A percentile compares a stretch with the other conserved stretches of the same genome.
phyloP scores from a whole-genome alignment of 1,140 invertebrate species.

The Drosophila takahashii region DNA sequence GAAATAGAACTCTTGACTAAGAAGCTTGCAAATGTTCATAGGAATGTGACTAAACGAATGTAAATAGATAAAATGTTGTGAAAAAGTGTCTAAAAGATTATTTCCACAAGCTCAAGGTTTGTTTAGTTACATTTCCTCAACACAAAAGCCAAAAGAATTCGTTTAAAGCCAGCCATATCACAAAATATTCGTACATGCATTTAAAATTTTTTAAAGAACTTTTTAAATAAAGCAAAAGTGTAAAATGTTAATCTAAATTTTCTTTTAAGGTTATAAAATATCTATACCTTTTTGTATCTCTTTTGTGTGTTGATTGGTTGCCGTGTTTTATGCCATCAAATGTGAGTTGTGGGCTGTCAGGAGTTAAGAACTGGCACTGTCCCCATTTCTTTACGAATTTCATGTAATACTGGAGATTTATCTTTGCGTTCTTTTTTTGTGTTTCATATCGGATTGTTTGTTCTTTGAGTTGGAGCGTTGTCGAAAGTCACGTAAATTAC shows the following conservation, averaged over 20 bases:
- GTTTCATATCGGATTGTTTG: constrained; percentile 11
- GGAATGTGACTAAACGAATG: neutral
- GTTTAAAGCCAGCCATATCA: neutral
- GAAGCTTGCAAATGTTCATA: neutral
- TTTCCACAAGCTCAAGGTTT: neutral
- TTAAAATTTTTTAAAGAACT: no score
- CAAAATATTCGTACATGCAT: neutral
- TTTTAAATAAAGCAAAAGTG: no score
- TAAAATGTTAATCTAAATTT: no score
- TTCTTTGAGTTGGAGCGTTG: constrained; percentile 5
- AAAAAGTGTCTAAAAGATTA: neutral
- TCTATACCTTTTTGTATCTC: no score
- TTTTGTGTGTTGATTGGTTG: neutral
- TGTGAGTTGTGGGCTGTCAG: constrained; percentile 5
- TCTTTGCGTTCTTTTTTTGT: constrained; percentile 33
- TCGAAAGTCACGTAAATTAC: constrained; percentile 13
- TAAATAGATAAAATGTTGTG: neutral
- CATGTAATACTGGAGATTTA: constrained; percentile 72
- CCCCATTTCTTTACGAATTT: constrained; percentile 61
- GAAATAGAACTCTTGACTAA: neutral
- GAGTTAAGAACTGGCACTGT: constrained; percentile 1
- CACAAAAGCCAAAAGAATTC: no score
- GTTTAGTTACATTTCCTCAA: neutral
- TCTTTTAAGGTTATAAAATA: no score
- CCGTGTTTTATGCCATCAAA: neutral